Conservation (phyloP, 2,113 vertebrate species). For the Tupaia tana region DNA sequence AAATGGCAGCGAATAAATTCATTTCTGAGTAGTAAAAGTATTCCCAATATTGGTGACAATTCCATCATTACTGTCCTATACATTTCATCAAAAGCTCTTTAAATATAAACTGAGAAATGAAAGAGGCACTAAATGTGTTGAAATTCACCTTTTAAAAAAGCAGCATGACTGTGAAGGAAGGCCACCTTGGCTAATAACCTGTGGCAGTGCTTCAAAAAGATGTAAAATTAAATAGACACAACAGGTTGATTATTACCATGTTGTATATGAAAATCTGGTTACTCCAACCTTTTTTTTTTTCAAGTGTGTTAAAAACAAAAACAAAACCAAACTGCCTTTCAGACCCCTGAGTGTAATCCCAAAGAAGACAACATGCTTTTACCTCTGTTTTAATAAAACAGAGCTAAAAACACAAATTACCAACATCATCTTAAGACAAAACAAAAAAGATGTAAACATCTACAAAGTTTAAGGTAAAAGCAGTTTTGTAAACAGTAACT, state of each 20-base stretch:
- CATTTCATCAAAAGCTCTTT: conserved; percentile 82
- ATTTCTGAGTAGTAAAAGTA: conserved; percentile 44
- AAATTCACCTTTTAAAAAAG: conserved; percentile 90
- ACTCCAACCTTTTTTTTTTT: conserved; percentile 87
- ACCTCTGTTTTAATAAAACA: conserved; percentile 83
- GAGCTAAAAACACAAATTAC: conserved; percentile 87
- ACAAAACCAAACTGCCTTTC: conserved; percentile 88
- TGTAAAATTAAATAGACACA: conserved; percentile 88
- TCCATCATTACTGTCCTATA: conserved; percentile 67
- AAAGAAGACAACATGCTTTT: conserved; percentile 87
- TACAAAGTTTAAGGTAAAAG: conserved; percentile 92
- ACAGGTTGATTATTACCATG: conserved; percentile 87
- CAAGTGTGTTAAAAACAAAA: conserved; percentile 88
- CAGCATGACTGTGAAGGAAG: conserved; percentile 90
- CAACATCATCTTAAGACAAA: conserved; percentile 84
- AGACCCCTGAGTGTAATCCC: conserved; percentile 93
- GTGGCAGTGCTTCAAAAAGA: conserved; percentile 90
- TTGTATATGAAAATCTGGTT: conserved; percentile 86
- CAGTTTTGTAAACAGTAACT: conserved; percentile 93
- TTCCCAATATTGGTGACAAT: conserved; percentile 71
- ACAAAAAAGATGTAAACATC: conserved; percentile 92
- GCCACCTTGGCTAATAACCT: conserved; percentile 88
- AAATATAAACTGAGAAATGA: conserved; percentile 87
- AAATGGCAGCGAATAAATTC: conserved; percentile 63
- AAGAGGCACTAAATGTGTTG: conserved; percentile 91